Conservation (phyloP, 2,888 invertebrate genomes). For the Drosophila engyochracea region DNA sequence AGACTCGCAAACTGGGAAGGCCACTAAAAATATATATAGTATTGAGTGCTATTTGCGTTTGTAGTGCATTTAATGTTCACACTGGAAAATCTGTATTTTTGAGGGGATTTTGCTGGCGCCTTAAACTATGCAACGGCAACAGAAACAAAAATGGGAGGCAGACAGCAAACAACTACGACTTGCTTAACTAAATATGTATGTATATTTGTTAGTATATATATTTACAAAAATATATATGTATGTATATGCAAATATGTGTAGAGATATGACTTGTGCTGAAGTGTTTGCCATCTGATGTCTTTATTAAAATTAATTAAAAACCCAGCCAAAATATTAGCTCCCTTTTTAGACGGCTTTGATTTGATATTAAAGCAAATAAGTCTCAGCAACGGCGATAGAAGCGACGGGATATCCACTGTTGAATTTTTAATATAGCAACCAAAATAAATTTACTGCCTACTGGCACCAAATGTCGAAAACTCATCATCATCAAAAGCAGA, state of each 20-base stretch:
- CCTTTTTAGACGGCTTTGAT: constrained; percentile 59
- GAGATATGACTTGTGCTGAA: constrained; percentile 16
- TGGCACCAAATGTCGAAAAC: constrained; percentile 36
- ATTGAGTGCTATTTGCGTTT: background rate
- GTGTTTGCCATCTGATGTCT: constrained; percentile 30
- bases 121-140: constrained; percentile 64
- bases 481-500: constrained; percentile 31
- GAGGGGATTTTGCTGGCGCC: constrained; percentile 9
- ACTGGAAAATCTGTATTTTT: background rate
- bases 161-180: constrained; percentile 9
- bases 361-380: constrained; percentile 73
- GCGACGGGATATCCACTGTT: constrained; percentile 32
- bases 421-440: constrained; percentile 68
- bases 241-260: constrained; percentile 1
- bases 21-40: too few species aligned
- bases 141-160: constrained; percentile 33
- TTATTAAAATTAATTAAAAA: constrained; percentile 57
- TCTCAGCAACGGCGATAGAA: background rate
- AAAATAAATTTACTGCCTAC: constrained; percentile 66
- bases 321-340: constrained; percentile 7
- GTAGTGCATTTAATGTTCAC: constrained; percentile 21
- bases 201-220: background rate
- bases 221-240: background rate
- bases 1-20: too few species aligned
- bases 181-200: background rate